These are phyloP conservation scores for Lapara coniferarum DNA, from an alignment of 2,888 invertebrate genomes.

Conservation along the genomic window DNA sequence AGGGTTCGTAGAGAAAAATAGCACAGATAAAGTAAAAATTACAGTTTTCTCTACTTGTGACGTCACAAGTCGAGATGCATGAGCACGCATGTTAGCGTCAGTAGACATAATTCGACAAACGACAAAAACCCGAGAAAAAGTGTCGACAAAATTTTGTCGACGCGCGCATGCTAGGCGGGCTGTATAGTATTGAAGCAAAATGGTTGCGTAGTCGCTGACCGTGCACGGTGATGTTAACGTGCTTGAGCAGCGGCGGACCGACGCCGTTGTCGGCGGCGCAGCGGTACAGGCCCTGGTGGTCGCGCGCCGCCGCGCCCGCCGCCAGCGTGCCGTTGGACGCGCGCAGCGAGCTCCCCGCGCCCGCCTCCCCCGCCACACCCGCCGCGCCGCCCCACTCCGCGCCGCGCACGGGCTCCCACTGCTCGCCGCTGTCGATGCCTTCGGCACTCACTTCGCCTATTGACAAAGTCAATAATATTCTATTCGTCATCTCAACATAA, in stretches of 20 bases:
- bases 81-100: no score
- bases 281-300: slow-evolving; percentile 90
- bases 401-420: slow-evolving; percentile 47
- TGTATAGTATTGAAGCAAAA: no score
- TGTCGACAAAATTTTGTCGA: no score
- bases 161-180: no score
- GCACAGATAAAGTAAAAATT: no score
- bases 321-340: slow-evolving; percentile 83
- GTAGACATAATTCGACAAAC: no score
- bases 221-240: slow-evolving; percentile 90
- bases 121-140: no score
- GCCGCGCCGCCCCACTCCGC: slow-evolving; percentile 36
- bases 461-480: neutral
- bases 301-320: slow-evolving; percentile 86
- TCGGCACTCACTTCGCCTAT: slow-evolving; percentile 40
- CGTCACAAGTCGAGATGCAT: no score
- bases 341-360: slow-evolving; percentile 34
- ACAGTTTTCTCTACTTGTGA: no score
- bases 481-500: no score
- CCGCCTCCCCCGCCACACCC: slow-evolving; percentile 22
- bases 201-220: slow-evolving; percentile 75
- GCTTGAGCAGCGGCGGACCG: slow-evolving; percentile 90
- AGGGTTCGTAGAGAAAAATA: no score
- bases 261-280: slow-evolving; percentile 93
- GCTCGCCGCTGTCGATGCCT: slow-evolving; percentile 45